Conservation (phyloP, 2,113 vertebrate species). For the Boulengeromyrus knoepffleri region DNA sequence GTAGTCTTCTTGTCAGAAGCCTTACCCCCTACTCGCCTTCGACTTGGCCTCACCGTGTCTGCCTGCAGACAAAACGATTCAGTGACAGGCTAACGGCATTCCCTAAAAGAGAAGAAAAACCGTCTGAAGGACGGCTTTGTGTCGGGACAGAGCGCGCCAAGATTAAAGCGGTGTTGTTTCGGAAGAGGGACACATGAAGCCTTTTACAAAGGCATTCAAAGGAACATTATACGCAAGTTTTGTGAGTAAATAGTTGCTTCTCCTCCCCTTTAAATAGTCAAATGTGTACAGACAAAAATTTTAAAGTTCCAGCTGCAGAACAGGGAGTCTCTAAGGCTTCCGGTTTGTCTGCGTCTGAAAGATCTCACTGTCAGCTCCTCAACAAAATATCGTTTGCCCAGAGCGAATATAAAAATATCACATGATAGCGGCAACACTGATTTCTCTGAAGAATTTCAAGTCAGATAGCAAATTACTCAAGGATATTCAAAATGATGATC, state of each 20-base stretch:
- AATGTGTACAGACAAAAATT: conserved; percentile 14
- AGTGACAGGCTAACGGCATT: not conserved
- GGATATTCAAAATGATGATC: not conserved
- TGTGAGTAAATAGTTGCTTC: not conserved
- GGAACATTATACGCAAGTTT: conserved; percentile 14
- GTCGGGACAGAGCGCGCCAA: conserved; percentile 2
- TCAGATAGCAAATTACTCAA: not conserved
- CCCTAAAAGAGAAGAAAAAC: not conserved
- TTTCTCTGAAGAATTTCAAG: not conserved
- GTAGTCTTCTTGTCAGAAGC: not conserved
- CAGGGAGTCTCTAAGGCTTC: not conserved
- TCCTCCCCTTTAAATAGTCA: not conserved
- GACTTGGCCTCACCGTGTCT: not conserved
- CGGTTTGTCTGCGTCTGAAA: conserved; percentile 8
- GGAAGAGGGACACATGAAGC: conserved; percentile 12
- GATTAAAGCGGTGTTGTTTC: conserved; percentile 20
- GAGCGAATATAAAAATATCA: not conserved
- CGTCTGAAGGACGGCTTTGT: conserved; percentile 19
- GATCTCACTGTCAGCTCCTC: not conserved
- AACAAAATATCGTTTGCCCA: not conserved
- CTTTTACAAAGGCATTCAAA: conserved; percentile 16
- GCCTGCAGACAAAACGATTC: not conserved
- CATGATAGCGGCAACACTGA: not conserved
- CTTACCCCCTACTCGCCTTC: not conserved
- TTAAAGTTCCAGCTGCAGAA: conserved; percentile 6